Evolutionary conservation across 1,140 invertebrate species (phyloP).

Genomic region (Cylas formicarius): DNA sequence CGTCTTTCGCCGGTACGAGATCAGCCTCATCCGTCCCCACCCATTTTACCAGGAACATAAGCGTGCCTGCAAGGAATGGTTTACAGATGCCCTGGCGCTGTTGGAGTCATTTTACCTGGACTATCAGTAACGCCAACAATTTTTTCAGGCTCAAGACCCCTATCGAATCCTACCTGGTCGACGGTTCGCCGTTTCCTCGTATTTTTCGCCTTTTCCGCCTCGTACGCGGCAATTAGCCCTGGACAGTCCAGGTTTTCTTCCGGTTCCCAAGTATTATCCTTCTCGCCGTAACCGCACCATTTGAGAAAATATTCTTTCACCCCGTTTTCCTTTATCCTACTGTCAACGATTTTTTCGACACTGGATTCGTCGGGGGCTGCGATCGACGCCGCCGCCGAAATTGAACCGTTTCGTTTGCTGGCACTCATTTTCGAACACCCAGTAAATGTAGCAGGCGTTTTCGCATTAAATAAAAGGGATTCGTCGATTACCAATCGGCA

Average conservation of each 20-base stretch:
- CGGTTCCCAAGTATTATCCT: constrained; percentile 63
- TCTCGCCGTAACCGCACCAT: constrained; percentile 67
- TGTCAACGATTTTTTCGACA: constrained; percentile 67
- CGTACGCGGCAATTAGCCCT: constrained; percentile 70
- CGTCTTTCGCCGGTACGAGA: constrained; percentile 81
- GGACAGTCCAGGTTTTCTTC: constrained; percentile 71
- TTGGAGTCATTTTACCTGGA: constrained; percentile 55
- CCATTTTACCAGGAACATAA: constrained; percentile 97
- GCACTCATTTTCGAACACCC: too few species aligned
- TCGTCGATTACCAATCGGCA: too few species aligned
- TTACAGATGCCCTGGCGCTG: too few species aligned
- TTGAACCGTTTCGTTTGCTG: too few species aligned
- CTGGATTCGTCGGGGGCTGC: constrained; percentile 22
- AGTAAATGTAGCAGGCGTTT: too few species aligned
- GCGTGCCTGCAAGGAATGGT: constrained; percentile 64
- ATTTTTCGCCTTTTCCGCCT: constrained; percentile 44
- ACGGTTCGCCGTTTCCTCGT: constrained; percentile 40
- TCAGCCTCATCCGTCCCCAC: constrained; percentile 91
- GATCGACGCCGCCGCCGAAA: constrained; percentile 11
- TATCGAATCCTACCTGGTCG: constrained; percentile 62
- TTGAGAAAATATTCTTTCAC: constrained; percentile 81
- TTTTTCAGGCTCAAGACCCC: constrained; percentile 72
- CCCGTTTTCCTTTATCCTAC: constrained; percentile 52
- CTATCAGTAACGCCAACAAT: constrained; percentile 84
- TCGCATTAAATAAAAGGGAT: too few species aligned